Evolutionary conservation across 2,113 vertebrate species (phyloP).

Genomic region (Emydocephalus ijimae): DNA sequence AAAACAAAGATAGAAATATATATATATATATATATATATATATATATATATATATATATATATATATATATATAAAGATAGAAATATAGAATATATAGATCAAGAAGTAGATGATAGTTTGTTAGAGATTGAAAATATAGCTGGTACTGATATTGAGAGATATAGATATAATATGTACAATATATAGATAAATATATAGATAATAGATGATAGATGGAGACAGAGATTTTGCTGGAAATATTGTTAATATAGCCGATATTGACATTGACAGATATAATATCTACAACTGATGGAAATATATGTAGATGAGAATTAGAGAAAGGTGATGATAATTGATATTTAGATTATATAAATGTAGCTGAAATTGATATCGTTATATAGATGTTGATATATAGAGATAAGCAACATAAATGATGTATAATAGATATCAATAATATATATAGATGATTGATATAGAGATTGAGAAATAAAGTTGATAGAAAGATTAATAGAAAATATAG

Average conservation of each 20-base stretch:
- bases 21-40: too few relatives aligned
- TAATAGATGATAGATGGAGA: too few relatives aligned
- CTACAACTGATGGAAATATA: background rate
- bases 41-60: too few relatives aligned
- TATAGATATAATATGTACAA: too few relatives aligned
- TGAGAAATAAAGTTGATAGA: background rate
- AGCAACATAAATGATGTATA: background rate
- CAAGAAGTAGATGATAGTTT: too few relatives aligned
- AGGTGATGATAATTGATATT: background rate
- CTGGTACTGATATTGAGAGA: too few relatives aligned
- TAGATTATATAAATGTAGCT: background rate
- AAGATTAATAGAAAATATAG: background rate
- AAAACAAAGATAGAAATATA: too few relatives aligned
- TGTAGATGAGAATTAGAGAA: background rate
- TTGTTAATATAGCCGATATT: background rate
- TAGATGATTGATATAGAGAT: background rate
- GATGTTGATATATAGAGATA: background rate
- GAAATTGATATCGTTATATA: background rate
- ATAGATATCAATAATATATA: background rate
- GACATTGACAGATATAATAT: background rate
- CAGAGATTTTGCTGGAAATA: too few relatives aligned
- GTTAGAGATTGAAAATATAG: too few relatives aligned
- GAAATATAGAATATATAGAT: too few relatives aligned
- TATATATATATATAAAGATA: too few relatives aligned
- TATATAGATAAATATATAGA: background rate